Evolutionary conservation across 2,888 invertebrate species (phyloP).

Genomic region (Epistrophe grossulariae): DNA sequence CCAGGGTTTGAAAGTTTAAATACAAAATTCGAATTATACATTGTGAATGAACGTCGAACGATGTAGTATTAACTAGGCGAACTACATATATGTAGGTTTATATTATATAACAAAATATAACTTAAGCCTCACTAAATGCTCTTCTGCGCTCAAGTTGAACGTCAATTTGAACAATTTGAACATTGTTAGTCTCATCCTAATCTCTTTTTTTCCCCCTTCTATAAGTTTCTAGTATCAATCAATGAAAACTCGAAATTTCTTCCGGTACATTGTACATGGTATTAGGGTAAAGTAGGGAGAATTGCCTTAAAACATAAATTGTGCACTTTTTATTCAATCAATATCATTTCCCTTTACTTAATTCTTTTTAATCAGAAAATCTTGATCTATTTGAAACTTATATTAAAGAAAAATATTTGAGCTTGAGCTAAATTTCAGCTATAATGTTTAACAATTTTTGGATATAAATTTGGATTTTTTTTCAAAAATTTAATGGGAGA

Average conservation of each 20-base stretch:
- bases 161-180: conserved; percentile 1
- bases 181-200: not conserved
- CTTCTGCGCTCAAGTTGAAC: not conserved
- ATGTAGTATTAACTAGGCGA: not conserved
- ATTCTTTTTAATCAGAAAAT: no score
- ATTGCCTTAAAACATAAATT: not conserved
- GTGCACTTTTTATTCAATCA: not conserved
- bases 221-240: not conserved
- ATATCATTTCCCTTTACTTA: no score
- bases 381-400: no score
- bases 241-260: conserved; percentile 9
- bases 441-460: no score
- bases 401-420: no score
- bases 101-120: not conserved
- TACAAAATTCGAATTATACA: not conserved
- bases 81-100: not conserved
- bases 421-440: no score
- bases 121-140: not conserved
- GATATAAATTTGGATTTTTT: no score
- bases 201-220: not conserved
- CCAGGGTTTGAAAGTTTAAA: no score
- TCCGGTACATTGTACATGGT: not conserved
- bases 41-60: not conserved
- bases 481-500: no score
- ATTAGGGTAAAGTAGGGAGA: not conserved